Percentiles rank a stretch among this genome's conserved stretches.
These are phyloP conservation scores for Drosophila triauraria DNA, from an alignment of 1,140 invertebrate species.

Conservation along the genomic window DNA sequence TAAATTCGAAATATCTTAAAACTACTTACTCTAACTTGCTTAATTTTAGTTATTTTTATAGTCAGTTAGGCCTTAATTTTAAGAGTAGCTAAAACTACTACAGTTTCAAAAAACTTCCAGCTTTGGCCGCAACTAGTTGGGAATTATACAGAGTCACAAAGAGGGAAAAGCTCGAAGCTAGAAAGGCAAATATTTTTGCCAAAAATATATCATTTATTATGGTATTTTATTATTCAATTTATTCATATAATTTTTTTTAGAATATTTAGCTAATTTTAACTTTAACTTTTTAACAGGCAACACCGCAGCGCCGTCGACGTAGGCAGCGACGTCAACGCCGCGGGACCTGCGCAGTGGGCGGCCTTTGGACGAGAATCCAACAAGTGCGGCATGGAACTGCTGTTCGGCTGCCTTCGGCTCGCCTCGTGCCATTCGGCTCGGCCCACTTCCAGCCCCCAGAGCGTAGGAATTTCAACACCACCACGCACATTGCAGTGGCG, in stretches of 20 bases:
- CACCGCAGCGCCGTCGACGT: slow-evolving; percentile 21
- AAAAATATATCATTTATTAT: background rate
- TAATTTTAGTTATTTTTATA: too few relatives aligned
- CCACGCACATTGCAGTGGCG: slow-evolving; percentile 28
- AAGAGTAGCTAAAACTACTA: too few relatives aligned
- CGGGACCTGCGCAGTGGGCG: slow-evolving; percentile 58
- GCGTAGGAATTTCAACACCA: slow-evolving; percentile 51
- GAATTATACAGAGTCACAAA: too few relatives aligned
- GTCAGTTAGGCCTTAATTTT: too few relatives aligned
- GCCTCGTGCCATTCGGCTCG: slow-evolving; percentile 17
- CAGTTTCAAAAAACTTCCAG: too few relatives aligned
- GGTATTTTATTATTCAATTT: too few relatives aligned
- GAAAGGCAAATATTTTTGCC: too few relatives aligned
- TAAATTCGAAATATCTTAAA: background rate
- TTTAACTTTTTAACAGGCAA: background rate
- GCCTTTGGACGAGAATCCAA: slow-evolving; percentile 61
- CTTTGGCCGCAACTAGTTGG: background rate
- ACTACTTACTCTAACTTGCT: background rate
- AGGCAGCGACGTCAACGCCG: slow-evolving; percentile 28
- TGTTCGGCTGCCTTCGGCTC: slow-evolving; percentile 3
- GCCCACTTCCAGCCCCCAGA: slow-evolving; percentile 22
- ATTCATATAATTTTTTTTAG: background rate
- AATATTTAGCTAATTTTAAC: background rate
- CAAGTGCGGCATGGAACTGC: slow-evolving; percentile 75
- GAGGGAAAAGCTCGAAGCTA: background rate